A percentile compares a stretch with the other conserved stretches of the same genome.
phyloP scores from a whole-genome alignment of 2,113 vertebrate species.

The Baryphthengus martii region DNA sequence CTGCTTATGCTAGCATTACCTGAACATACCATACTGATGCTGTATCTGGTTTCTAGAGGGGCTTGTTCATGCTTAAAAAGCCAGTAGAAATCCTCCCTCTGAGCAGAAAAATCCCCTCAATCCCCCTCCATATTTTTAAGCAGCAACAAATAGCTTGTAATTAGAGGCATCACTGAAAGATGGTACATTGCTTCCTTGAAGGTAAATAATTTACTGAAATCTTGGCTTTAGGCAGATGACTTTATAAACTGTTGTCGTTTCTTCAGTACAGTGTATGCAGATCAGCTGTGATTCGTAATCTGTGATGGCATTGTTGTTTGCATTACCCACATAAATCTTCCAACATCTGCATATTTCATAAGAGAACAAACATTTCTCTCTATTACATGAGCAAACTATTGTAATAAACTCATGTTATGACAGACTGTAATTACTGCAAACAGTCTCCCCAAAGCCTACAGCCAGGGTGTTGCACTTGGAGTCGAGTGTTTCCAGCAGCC shows the following conservation, averaged over 20 bases:
- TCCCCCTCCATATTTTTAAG: not conserved
- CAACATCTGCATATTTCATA: conserved; percentile 41
- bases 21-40: not conserved
- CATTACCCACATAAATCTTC: conserved; percentile 41
- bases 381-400: conserved; percentile 29
- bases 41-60: not conserved
- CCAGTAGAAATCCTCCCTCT: not conserved
- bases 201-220: not conserved
- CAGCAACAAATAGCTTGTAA: not conserved
- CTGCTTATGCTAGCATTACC: not conserved
- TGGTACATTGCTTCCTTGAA: not conserved
- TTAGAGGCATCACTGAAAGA: not conserved
- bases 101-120: not conserved
- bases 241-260: not conserved
- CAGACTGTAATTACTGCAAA: conserved; percentile 42
- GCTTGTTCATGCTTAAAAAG: not conserved
- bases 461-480: conserved; percentile 8
- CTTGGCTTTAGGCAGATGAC: conserved; percentile 8
- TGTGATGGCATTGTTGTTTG: conserved; percentile 9
- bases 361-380: conserved; percentile 37
- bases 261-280: not conserved
- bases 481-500: not conserved
- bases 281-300: not conserved
- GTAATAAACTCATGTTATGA: conserved; percentile 47
- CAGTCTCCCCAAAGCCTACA: conserved; percentile 17